A percentile compares a stretch with the other conserved stretches of the same genome.
Evolutionary conservation across 1,140 invertebrate genomes (phyloP).

Genomic region (Dinoponera quadriceps): DNA sequence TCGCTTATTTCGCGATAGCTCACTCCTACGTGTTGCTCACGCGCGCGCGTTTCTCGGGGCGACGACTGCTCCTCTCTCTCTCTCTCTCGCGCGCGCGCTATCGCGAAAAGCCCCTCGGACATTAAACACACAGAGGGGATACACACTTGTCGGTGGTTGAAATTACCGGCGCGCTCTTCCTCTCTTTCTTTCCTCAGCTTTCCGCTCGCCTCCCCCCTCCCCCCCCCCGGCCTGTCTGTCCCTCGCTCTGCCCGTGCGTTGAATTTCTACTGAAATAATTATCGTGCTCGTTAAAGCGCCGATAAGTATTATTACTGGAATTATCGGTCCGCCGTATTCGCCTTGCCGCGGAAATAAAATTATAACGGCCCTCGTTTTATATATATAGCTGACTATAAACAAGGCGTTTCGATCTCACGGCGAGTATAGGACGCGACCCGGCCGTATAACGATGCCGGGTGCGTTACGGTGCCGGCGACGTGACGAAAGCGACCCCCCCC

Average conservation of each 20-base stretch:
- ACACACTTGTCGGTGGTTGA: conserved; percentile 61
- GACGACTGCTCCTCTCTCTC: conserved; percentile 34
- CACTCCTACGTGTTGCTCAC: conserved; percentile 62
- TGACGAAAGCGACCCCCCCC: conserved; percentile 47
- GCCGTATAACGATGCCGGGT: conserved; percentile 18
- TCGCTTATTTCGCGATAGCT: conserved; percentile 62
- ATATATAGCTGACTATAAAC: conserved; percentile 42
- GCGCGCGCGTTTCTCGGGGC: conserved; percentile 18
- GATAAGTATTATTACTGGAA: conserved; percentile 59
- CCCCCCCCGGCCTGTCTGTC: not conserved
- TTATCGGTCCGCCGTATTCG: conserved; percentile 55
- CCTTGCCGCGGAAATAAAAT: conserved; percentile 46
- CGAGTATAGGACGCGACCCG: not conserved
- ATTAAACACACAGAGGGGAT: conserved; percentile 47
- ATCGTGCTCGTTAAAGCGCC: conserved; percentile 62
- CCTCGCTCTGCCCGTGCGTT: not conserved
- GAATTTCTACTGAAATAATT: conserved; percentile 66
- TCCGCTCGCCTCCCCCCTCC: not conserved
- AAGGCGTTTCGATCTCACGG: conserved; percentile 25
- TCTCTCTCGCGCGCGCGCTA: not conserved
- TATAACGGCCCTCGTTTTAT: conserved; percentile 62
- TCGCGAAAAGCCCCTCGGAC: conserved; percentile 23
- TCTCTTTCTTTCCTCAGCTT: not conserved
- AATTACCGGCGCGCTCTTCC: conserved; percentile 41
- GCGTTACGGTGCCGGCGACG: conserved; percentile 29